Evolutionary conservation across 2,888 invertebrate genomes (phyloP).

Genomic region (Heteropelma amictum): DNA sequence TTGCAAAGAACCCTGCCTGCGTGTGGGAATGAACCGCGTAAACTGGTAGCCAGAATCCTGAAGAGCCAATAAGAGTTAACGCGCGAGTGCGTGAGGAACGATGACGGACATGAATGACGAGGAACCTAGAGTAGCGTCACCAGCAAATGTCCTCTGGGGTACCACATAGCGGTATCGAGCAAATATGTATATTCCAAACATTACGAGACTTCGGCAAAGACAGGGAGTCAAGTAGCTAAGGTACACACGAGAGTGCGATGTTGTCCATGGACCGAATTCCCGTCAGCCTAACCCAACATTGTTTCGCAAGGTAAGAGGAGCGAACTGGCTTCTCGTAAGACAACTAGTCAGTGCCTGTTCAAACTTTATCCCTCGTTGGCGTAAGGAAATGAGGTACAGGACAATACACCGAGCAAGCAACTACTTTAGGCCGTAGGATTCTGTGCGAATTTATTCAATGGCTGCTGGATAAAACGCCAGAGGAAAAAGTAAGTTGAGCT

Average conservation of each 20-base stretch:
- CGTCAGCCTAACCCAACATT: slow-evolving; percentile 46
- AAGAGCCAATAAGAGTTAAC: slow-evolving; percentile 53
- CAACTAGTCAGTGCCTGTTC: too few relatives aligned
- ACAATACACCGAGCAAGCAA: slow-evolving; percentile 19
- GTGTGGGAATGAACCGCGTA: slow-evolving; percentile 19
- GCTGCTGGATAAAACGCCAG: slow-evolving; percentile 12
- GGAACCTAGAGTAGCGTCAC: slow-evolving; percentile 17
- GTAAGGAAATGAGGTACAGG: too few relatives aligned
- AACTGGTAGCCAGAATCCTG: slow-evolving; percentile 19
- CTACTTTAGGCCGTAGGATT: neutral
- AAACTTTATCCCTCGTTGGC: too few relatives aligned
- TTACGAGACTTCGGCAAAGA: slow-evolving; percentile 53
- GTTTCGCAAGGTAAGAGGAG: too few relatives aligned
- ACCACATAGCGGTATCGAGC: slow-evolving; percentile 46
- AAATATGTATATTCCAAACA: slow-evolving; percentile 71
- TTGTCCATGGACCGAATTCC: slow-evolving; percentile 19
- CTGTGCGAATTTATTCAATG: neutral
- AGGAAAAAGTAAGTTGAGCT: slow-evolving; percentile 29
- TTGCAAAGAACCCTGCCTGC: neutral
- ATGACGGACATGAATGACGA: too few relatives aligned
- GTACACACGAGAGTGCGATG: neutral
- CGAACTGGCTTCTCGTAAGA: too few relatives aligned
- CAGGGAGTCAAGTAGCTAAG: slow-evolving; percentile 9
- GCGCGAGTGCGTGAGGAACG: slow-evolving; percentile 15
- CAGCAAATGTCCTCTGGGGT: slow-evolving; percentile 56